Conservation (phyloP, 2,113 vertebrate species). For the Ptilonorhynchus violaceus region DNA sequence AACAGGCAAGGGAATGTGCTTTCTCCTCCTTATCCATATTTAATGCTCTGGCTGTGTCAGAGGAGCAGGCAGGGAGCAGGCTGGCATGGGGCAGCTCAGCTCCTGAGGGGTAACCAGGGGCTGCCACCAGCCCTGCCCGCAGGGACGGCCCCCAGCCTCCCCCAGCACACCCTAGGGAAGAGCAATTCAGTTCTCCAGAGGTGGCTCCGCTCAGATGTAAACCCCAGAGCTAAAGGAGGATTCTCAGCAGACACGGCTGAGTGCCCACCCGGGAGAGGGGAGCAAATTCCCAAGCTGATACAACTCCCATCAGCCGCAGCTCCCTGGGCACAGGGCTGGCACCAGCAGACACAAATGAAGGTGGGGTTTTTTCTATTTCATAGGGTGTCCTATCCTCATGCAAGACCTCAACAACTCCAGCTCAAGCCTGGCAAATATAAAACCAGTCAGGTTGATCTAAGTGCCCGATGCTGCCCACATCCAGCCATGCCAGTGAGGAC, state of each 20-base stretch:
- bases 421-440: not conserved
- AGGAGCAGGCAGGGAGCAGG: not conserved
- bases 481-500: not conserved
- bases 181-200: fast-evolving
- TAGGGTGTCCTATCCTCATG: fast-evolving
- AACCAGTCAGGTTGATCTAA: not conserved
- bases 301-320: not conserved
- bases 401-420: fast-evolving
- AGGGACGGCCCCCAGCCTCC: not conserved
- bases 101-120: fast-evolving
- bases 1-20: not conserved
- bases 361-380: fast-evolving
- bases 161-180: not conserved
- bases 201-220: not conserved
- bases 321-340: not conserved
- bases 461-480: not conserved
- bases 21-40: not conserved
- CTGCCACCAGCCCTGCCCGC: not conserved
- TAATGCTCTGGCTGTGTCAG: not conserved
- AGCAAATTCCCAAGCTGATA: not conserved
- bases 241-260: fast-evolving
- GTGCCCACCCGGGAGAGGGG: not conserved
- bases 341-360: not conserved
- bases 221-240: not conserved
- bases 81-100: not conserved